Conservation (phyloP, 2,888 invertebrate genomes). For the Pteria penguin region DNA sequence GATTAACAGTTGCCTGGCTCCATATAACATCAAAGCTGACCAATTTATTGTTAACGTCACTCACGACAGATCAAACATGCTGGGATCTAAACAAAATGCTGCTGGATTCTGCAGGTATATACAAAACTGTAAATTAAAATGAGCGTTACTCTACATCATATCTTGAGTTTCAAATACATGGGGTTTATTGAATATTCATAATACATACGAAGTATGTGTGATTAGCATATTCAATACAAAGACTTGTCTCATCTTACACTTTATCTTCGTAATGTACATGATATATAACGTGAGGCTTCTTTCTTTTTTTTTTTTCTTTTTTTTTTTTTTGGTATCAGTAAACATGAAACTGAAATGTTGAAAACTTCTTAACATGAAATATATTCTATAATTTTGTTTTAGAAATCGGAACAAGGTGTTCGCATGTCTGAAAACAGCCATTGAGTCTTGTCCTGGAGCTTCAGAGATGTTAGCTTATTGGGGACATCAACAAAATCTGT, state of each 20-base stretch:
- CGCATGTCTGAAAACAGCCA: constrained; percentile 48
- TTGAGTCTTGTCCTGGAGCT: constrained; percentile 50
- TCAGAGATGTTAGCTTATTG: constrained; percentile 52
- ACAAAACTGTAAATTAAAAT: too few species aligned
- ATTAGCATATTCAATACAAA: too few species aligned
- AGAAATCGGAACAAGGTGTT: constrained; percentile 40
- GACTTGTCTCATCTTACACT: too few species aligned
- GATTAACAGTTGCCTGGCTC: constrained; percentile 44
- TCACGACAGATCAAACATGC: constrained; percentile 58
- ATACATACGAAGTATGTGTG: too few species aligned
- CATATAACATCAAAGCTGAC: constrained; percentile 55
- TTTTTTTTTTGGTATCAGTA: too few species aligned
- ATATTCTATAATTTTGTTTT: constrained; percentile 13
- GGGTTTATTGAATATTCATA: too few species aligned
- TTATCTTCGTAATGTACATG: too few species aligned
- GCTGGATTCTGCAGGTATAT: constrained; percentile 56
- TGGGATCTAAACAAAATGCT: constrained; percentile 50
- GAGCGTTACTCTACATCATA: too few species aligned
- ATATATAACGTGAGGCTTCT: too few species aligned
- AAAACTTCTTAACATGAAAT: background rate
- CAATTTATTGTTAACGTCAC: constrained; percentile 62
- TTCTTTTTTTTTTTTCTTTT: too few species aligned
- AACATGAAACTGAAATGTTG: background rate
- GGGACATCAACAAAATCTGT: constrained; percentile 59
- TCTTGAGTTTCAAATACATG: too few species aligned